Evolutionary conservation across 2,888 invertebrate species (phyloP).

Genomic region (Sericinus montela): DNA sequence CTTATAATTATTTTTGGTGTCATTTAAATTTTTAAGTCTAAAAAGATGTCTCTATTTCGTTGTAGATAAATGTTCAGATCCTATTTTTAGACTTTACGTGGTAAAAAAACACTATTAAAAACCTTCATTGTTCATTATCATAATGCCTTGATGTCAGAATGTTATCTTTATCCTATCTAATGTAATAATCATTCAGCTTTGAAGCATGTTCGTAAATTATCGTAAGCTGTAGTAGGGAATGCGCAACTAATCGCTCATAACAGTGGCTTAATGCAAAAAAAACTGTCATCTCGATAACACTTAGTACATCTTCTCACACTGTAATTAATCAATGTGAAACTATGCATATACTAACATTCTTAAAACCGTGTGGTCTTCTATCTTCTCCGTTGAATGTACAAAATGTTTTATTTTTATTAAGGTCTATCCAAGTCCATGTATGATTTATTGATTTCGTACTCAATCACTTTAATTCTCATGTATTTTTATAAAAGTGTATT

Average conservation of each 20-base stretch:
- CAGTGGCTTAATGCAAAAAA: neutral
- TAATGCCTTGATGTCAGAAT: neutral
- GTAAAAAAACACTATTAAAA: neutral
- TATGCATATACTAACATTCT: conserved; percentile 10
- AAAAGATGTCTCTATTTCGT: too few species aligned
- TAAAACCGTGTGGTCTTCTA: neutral
- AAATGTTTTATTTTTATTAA: neutral
- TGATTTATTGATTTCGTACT: too few species aligned
- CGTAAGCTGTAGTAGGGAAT: conserved; percentile 1
- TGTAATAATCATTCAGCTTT: conserved; percentile 10
- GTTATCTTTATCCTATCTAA: neutral
- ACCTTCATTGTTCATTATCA: neutral
- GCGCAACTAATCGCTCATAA: conserved; percentile 2
- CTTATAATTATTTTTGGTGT: too few species aligned
- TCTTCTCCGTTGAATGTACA: neutral
- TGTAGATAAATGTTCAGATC: too few species aligned
- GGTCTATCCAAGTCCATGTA: neutral
- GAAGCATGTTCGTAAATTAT: neutral
- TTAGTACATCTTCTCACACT: neutral
- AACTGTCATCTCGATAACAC: neutral
- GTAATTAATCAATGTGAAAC: conserved; percentile 7
- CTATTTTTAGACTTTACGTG: too few species aligned
- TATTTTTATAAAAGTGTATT: too few species aligned
- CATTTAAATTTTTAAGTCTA: too few species aligned
- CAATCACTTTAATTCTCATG: too few species aligned